Percentiles rank a stretch among this genome's conserved stretches.
Evolutionary conservation across 2,797 vertebrate species (phyloP).

Genomic region (Arnoldichthys spilopterus): DNA sequence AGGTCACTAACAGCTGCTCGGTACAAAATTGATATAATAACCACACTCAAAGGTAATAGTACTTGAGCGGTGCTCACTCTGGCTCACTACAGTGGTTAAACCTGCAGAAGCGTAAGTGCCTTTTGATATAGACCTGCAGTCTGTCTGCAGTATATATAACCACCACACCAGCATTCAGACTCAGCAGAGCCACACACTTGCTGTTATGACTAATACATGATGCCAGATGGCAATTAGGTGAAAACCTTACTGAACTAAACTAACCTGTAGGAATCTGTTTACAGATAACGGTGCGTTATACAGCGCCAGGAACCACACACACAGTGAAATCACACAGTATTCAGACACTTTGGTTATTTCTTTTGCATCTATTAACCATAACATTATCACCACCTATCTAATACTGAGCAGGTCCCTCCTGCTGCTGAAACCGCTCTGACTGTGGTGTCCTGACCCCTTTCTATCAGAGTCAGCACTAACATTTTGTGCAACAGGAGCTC

Average conservation of each 20-base stretch:
- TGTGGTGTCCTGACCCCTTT: no score
- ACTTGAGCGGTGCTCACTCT: slow-evolving; percentile 73
- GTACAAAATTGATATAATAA: slow-evolving; percentile 83
- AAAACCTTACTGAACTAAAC: slow-evolving; percentile 13
- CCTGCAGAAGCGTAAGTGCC: slow-evolving; percentile 27
- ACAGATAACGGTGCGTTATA: neutral
- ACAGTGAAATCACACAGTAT: no score
- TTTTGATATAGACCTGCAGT: slow-evolving; percentile 25
- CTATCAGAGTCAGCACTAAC: no score
- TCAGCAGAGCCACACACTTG: neutral
- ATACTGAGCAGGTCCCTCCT: no score
- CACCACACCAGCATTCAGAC: slow-evolving; percentile 19
- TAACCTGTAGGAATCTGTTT: neutral
- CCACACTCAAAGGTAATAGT: slow-evolving; percentile 83
- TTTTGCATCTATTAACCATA: no score
- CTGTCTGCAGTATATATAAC: slow-evolving; percentile 32
- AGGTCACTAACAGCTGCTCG: slow-evolving; percentile 78
- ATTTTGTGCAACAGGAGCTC: no score
- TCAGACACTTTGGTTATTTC: no score
- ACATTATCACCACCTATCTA: no score
- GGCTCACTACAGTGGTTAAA: slow-evolving; percentile 46
- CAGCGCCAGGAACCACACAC: neutral
- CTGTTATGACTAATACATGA: slow-evolving; percentile 18
- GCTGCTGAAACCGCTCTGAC: no score
- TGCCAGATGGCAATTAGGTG: neutral